Conservation (phyloP, 2,888 invertebrate genomes). For the Sminthurides aquaticus region DNA sequence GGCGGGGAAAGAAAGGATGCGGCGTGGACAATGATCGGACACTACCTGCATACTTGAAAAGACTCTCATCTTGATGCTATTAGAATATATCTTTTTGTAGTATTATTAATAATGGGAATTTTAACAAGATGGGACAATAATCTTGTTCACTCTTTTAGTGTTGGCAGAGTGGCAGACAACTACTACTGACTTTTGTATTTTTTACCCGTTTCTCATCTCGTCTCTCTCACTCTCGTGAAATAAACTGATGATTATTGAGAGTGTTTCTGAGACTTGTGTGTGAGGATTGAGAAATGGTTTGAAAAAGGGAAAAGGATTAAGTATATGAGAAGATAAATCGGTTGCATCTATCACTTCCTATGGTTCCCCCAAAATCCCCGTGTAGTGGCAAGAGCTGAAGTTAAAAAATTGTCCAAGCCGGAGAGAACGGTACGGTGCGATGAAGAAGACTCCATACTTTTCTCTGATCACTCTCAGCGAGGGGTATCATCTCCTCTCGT, state of each 20-base stretch:
- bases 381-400: constrained; percentile 25
- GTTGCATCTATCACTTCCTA: constrained; percentile 41
- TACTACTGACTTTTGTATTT: background rate
- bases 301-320: constrained; percentile 43
- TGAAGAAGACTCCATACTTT: constrained; percentile 24
- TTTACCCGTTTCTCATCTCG: constrained; percentile 3
- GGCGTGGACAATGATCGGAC: no score
- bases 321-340: constrained; percentile 42
- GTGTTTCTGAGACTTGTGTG: background rate
- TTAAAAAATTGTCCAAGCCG: constrained; percentile 27
- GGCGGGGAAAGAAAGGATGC: no score
- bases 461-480: constrained; percentile 28
- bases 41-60: no score
- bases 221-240: no score
- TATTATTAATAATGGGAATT: no score
- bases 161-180: no score
- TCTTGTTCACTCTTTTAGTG: no score
- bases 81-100: no score
- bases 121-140: no score
- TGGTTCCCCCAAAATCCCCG: constrained; percentile 32
- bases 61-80: no score
- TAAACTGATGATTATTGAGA: background rate
- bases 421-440: constrained; percentile 19
- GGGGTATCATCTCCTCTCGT: constrained; percentile 23
- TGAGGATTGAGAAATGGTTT: constrained; percentile 38